phyloP scores from a whole-genome alignment of 2,113 vertebrate genomes.

The Sebastes fasciatus region DNA sequence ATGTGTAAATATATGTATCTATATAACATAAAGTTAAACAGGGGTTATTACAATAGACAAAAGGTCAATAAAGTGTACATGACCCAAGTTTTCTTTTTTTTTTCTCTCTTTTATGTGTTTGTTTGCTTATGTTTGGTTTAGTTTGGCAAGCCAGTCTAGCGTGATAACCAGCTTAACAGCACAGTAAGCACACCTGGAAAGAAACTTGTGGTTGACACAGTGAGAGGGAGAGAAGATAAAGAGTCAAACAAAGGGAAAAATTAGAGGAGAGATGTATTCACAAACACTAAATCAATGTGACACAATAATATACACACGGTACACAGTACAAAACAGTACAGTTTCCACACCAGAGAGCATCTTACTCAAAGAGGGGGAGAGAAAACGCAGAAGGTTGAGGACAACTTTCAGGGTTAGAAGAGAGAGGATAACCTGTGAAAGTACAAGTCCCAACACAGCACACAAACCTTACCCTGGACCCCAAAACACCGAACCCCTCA shows the following conservation, averaged over 20 bases:
- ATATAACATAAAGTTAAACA: constrained; percentile 70
- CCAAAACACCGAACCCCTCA: constrained; percentile 86
- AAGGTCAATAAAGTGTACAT: constrained; percentile 62
- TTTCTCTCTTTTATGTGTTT: constrained; percentile 43
- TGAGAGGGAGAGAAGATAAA: constrained; percentile 87
- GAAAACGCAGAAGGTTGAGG: constrained; percentile 79
- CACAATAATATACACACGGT: constrained; percentile 79
- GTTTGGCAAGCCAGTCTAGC: constrained; percentile 81
- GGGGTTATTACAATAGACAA: constrained; percentile 68
- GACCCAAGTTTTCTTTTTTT: constrained; percentile 60
- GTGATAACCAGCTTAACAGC: constrained; percentile 83
- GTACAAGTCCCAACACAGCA: constrained; percentile 90
- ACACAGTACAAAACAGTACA: constrained; percentile 75
- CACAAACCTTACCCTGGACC: constrained; percentile 98
- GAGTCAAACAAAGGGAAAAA: constrained; percentile 82
- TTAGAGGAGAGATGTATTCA: constrained; percentile 83
- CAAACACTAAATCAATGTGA: constrained; percentile 82
- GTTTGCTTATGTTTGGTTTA: constrained; percentile 74
- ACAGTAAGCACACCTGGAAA: constrained; percentile 93
- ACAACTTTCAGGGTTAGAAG: constrained; percentile 82
- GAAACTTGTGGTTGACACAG: constrained; percentile 94
- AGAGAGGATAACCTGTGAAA: constrained; percentile 84
- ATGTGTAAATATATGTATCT: constrained; percentile 68
- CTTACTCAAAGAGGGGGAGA: constrained; percentile 68
- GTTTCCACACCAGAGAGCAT: constrained; percentile 73